These are phyloP conservation scores for Zoanthus sansibaricus DNA, from an alignment of 92 coral and sea anemone genomes.

Conservation along the genomic window DNA sequence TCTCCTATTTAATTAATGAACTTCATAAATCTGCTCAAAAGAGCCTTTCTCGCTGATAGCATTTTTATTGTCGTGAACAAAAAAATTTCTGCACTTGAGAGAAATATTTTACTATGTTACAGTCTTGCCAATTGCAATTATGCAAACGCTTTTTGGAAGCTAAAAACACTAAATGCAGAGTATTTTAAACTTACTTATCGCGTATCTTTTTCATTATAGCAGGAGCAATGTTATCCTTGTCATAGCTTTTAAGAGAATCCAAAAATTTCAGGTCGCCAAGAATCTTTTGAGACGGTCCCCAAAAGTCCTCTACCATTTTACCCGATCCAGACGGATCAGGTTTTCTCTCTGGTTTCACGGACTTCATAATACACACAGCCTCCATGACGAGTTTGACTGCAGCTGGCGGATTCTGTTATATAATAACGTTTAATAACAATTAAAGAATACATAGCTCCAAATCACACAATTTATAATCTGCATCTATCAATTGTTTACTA, in stretches of 20 bases:
- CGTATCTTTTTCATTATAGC: conserved; percentile 97
- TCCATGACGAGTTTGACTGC: conserved; percentile 97
- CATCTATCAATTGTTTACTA: no score
- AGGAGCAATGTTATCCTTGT: conserved; percentile 90
- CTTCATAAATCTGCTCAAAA: no score
- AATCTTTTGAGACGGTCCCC: conserved; percentile 99
- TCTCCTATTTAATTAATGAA: no score
- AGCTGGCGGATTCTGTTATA: conserved; percentile 88
- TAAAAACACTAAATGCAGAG: neutral
- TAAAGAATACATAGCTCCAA: neutral
- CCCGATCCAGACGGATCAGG: conserved; percentile 99
- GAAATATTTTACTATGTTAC: no score
- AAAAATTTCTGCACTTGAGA: no score
- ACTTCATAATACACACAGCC: conserved; percentile 98
- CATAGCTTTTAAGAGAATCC: conserved; percentile 95
- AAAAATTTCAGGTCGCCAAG: conserved; percentile 96
- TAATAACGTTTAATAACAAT: neutral
- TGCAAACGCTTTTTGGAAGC: no score
- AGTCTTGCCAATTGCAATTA: no score
- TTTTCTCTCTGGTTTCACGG: conserved; percentile 91
- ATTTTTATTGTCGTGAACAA: no score
- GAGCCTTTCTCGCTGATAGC: no score
- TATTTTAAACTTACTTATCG: conserved; percentile 79
- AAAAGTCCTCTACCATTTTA: conserved; percentile 99
- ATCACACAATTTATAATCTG: neutral